phyloP scores from a whole-genome alignment of 2,797 vertebrate species.

The Anguilla megastoma region DNA sequence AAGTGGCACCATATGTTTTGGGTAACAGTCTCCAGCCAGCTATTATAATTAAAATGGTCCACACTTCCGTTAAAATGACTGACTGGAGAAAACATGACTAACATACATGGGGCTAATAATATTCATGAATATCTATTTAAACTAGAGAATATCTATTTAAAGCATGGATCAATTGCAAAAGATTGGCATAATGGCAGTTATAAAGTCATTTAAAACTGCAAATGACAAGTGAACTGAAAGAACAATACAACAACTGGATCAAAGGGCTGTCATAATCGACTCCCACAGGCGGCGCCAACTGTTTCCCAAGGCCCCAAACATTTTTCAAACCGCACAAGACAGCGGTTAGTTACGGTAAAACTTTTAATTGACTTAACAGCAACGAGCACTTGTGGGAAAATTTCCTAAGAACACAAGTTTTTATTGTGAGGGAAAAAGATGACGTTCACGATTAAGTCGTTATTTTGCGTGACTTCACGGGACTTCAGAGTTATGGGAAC shows the following conservation, averaged over 20 bases:
- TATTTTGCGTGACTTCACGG: slow-evolving; percentile 38
- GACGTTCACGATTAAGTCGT: slow-evolving; percentile 39
- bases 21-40: neutral
- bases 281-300: neutral
- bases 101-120: neutral
- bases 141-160: too few relatives aligned
- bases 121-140: neutral
- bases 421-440: neutral
- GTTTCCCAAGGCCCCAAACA: neutral
- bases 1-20: neutral
- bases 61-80: neutral
- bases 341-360: neutral
- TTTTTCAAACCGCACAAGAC: neutral
- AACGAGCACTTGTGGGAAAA: neutral
- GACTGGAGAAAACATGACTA: neutral
- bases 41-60: neutral
- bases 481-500: neutral
- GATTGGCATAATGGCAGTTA: neutral
- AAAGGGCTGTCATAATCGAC: neutral
- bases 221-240: neutral
- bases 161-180: too few relatives aligned
- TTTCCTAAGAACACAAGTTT: neutral
- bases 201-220: neutral
- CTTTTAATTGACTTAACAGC: neutral
- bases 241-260: neutral